Conservation (phyloP, 1,140 invertebrate genomes). For the Lepeophtheirus salmonis region DNA sequence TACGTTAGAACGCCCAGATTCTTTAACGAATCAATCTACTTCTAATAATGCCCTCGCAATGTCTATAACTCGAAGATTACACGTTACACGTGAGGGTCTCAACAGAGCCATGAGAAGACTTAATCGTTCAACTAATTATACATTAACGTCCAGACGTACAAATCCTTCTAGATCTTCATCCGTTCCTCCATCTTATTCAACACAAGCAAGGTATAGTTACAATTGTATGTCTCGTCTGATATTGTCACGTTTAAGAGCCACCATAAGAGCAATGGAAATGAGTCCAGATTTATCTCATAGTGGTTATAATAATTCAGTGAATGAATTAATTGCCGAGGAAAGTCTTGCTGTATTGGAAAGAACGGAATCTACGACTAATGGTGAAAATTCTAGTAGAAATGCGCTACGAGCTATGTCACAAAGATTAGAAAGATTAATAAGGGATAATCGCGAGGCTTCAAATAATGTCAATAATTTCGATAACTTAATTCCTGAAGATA, state of each 20-base stretch:
- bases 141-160: not conserved
- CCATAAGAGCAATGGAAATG: constrained; percentile 3
- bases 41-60: not conserved
- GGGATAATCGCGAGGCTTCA: not conserved
- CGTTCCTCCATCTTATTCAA: no score
- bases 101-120: not conserved
- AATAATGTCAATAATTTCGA: no score
- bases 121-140: not conserved
- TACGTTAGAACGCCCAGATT: not conserved
- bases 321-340: not conserved
- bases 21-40: not conserved
- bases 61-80: not conserved
- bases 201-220: no score
- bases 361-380: not conserved
- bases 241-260: not conserved
- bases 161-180: not conserved
- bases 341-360: not conserved
- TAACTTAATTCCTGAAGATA: no score
- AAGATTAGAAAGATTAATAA: constrained; percentile 3
- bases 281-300: constrained; percentile 2
- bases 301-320: not conserved
- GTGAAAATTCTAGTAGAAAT: not conserved
- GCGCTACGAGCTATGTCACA: constrained; percentile 6
- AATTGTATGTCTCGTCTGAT: not conserved
- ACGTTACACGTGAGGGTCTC: not conserved